Base-by-base conservation (phyloP, 2,797 vertebrate species). In the Betta splendens region DNA sequence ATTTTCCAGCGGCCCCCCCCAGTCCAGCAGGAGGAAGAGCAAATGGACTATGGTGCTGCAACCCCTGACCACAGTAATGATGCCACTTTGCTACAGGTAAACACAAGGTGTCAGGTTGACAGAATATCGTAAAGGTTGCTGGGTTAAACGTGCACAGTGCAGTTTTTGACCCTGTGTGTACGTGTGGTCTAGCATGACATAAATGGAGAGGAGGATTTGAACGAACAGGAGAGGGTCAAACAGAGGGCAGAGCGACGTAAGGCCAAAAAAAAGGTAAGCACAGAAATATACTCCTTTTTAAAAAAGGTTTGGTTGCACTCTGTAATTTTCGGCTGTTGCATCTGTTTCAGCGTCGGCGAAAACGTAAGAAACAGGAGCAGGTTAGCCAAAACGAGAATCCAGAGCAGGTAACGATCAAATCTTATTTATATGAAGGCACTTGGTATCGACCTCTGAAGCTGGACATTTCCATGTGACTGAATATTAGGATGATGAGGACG, bases 221-320 rank as follows among this genome's bases (percentile, higher is more conserved):
- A 87, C 17, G 92, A 93, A 45, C 92, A 91, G 29, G 92, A 93
- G 72, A 92, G 89, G 59, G 80, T 80, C 47, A 89, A 81, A 40
- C 80, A 69, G 40, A 91, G 79, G 79, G 90, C 91, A 9, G 92
- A 93, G 65, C 85, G 91, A 65, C 91, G 92, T 18, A 89, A 86
- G 87, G 92, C 93, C 52, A 94, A 93, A 71, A 92, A 89, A 74
- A 94, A 93, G 89, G 93, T 94, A 22, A 59, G 69, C 10, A 37
- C 4, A 33, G 12, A 38, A 5, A 49, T 47, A 11, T 16, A n/a
- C 2, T 4, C 9, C n/a, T n/a, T n/a, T 10, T 32, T 16, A 20
- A 44, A 42, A 5, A 47, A 50, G 5, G 2, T 3, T 2, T 13
- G 26, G 5, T 31, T 37, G 20, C 3, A 31, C 3, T 36, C 9